Percentiles rank a stretch among this genome's conserved stretches.
These are phyloP conservation scores for Endotricha flammealis DNA, from an alignment of 2,888 invertebrate genomes.

Conservation along the genomic window DNA sequence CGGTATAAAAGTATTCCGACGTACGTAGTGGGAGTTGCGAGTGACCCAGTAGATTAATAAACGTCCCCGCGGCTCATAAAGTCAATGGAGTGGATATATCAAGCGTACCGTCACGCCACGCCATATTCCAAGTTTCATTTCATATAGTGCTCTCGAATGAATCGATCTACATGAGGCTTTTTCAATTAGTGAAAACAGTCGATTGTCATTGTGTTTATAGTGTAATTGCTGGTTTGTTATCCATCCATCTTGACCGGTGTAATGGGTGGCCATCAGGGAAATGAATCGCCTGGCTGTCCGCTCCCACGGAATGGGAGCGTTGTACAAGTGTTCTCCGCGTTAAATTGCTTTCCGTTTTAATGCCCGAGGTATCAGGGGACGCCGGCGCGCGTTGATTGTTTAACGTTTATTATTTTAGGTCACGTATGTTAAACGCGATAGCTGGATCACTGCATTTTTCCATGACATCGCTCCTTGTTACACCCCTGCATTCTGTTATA, in stretches of 20 bases:
- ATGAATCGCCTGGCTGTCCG: slow-evolving; percentile 62
- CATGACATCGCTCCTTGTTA: not conserved
- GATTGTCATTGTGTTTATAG: slow-evolving; percentile 73
- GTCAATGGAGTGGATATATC: slow-evolving; percentile 70
- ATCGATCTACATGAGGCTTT: slow-evolving; percentile 64
- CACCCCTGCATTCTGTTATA: not conserved
- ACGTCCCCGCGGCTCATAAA: slow-evolving; percentile 62
- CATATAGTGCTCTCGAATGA: slow-evolving; percentile 70
- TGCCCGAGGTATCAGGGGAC: slow-evolving; percentile 50
- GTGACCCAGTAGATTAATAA: slow-evolving; percentile 66
- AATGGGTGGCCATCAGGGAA: slow-evolving; percentile 73
- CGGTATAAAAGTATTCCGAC: slow-evolving; percentile 47
- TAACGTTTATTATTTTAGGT: slow-evolving; percentile 30
- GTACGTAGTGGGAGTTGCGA: slow-evolving; percentile 39
- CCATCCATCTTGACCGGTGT: slow-evolving; percentile 72
- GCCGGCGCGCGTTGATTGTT: slow-evolving; percentile 42
- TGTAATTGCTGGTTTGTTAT: slow-evolving; percentile 74
- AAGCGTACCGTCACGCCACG: slow-evolving; percentile 58
- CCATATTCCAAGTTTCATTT: slow-evolving; percentile 60
- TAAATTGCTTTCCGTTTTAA: slow-evolving; percentile 63
- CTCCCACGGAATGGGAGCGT: slow-evolving; percentile 47
- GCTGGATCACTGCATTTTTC: slow-evolving; percentile 6
- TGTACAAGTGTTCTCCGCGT: slow-evolving; percentile 54
- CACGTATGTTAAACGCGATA: slow-evolving; percentile 7
- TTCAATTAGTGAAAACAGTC: slow-evolving; percentile 75